These are phyloP conservation scores for Anser cygnoides DNA, from an alignment of 2,113 vertebrate species.

Conservation along the genomic window DNA sequence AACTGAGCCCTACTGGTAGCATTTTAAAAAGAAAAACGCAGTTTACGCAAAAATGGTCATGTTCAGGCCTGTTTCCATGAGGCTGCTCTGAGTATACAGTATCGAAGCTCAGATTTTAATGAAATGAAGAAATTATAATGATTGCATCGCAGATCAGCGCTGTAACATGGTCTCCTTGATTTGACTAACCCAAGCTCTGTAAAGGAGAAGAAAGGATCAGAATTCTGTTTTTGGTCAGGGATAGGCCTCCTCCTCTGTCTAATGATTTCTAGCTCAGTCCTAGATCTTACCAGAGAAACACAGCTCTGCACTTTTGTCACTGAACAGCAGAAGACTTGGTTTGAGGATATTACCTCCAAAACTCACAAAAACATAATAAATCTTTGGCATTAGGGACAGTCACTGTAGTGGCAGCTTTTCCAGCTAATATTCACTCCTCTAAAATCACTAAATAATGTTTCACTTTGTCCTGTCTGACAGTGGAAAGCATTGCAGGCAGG, in stretches of 20 bases:
- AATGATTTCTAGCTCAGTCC: not conserved
- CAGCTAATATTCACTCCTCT: not conserved
- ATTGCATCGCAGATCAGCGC: not conserved
- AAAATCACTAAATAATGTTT: not conserved
- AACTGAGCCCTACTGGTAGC: not conserved
- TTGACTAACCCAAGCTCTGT: not conserved
- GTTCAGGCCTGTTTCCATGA: not conserved
- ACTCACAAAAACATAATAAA: not conserved
- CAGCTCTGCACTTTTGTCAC: not conserved
- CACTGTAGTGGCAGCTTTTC: not conserved
- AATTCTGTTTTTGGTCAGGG: not conserved
- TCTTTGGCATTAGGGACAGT: fast-evolving
- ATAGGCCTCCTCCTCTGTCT: not conserved
- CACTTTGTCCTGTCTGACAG: not conserved
- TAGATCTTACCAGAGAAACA: not conserved
- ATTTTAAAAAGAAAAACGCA: not conserved
- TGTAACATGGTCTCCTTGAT: not conserved
- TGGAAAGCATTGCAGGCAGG: not conserved
- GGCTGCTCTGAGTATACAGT: not conserved
- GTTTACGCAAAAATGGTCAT: not conserved
- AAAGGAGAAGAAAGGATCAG: not conserved
- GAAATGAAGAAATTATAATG: not conserved
- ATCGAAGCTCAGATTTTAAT: not conserved
- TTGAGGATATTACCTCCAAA: not conserved
- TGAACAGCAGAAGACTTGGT: not conserved